Evolutionary conservation across 2,888 invertebrate species (phyloP), one percentile per base, ranked within the genome.

Genomic region (Platypus cylindrus): DNA sequence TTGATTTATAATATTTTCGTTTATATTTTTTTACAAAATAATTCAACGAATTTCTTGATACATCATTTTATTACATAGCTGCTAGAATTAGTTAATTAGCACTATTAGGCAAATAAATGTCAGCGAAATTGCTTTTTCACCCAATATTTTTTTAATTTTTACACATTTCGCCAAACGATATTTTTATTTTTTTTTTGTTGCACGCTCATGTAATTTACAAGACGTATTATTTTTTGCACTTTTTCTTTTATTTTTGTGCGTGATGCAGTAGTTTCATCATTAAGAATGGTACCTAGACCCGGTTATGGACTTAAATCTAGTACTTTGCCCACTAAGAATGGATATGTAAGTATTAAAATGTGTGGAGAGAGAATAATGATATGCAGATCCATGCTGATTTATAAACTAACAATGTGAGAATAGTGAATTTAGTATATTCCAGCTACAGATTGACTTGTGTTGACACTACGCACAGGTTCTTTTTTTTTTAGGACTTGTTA

Each of bases 301-400:
- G 85, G 82, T 60, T 80, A 76, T 63, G 73, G 75, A 61, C 70
- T 73, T 62, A 78, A 79, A 67, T 72, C 76, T 51, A 70, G 74
- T 59, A 82, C 82, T 53, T 73, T 82, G 65, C 82, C 81, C 50
- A 70, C 75, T 53, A 55, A 59, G 51, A 62, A 62, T 45, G 59
- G 58, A 53, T 58, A 56, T 48, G 59, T 59, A 55, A 62, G 58
- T 60, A 56, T 43, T 24, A n/a, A n/a, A 30, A 18, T 23, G 3
- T 15, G 30, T 22, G 16, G 14, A 28, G 11, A 12, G 13, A 22
- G 22, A 15, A 14, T 26, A 33, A n/a, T n/a, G n/a, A n/a, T n/a
- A n/a, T n/a, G n/a, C n/a, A n/a, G n/a, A n/a, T n/a, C n/a, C n/a
- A n/a, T n/a, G n/a, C n/a, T n/a, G n/a, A n/a, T n/a, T n/a, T n/a